These are phyloP conservation scores for Phacellophora camtschatica DNA, from an alignment of 30 jellyfish, hydroid and myxozoan species.

Conservation along the genomic window DNA sequence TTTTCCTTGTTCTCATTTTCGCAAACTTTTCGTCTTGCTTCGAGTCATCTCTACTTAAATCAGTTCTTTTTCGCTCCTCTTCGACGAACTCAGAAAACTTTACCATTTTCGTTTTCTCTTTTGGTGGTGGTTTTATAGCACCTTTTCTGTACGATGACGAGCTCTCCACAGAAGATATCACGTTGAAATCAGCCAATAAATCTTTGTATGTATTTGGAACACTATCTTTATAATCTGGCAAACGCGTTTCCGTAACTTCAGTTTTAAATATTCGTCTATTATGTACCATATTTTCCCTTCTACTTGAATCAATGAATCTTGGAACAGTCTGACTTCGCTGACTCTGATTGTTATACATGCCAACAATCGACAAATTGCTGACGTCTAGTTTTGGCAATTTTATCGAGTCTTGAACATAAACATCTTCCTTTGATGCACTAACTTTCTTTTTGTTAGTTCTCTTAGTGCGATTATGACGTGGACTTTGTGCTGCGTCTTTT, in stretches of 20 bases:
- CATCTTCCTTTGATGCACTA: conserved; percentile 11
- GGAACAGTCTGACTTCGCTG: conserved; percentile 46
- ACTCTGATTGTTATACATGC: not conserved
- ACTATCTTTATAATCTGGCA: not conserved
- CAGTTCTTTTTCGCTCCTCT: not conserved
- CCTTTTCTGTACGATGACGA: conserved; percentile 40
- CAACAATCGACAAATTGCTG: conserved; percentile 8
- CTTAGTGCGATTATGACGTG: not conserved
- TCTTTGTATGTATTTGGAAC: conserved; percentile 29
- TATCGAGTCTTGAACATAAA: not conserved
- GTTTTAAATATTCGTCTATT: not conserved
- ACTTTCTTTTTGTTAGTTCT: not conserved
- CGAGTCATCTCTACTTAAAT: conserved; percentile 1
- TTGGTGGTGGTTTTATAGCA: conserved; percentile 2
- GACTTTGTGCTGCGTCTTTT: too few relatives aligned
- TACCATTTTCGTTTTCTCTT: conserved; percentile 23
- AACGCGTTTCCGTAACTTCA: not conserved
- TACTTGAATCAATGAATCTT: not conserved
- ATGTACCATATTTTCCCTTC: not conserved
- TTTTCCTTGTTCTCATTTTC: not conserved
- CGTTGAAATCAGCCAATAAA: conserved; percentile 22
- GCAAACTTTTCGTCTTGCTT: conserved; percentile 7
- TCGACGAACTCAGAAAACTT: conserved; percentile 23
- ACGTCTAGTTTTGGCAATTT: conserved; percentile 11
- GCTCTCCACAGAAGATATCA: conserved; percentile 20